Conservation (phyloP, 2,113 vertebrate species). For the Corvus hawaiiensis region DNA sequence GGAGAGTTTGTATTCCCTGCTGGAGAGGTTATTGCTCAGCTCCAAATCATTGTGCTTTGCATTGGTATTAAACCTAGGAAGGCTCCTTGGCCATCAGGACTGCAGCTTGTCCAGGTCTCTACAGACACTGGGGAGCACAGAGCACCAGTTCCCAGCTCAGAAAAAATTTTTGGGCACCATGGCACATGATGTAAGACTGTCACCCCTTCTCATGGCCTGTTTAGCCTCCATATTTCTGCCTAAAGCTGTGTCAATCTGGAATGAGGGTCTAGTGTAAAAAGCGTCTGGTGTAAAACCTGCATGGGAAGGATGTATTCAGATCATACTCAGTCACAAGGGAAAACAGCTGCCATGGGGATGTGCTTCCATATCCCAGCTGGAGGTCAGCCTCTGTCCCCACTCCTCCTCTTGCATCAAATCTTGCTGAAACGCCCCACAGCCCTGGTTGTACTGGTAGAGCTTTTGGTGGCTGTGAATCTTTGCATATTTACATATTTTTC, state of each 20-base stretch:
- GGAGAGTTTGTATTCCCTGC: background rate
- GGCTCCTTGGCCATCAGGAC: background rate
- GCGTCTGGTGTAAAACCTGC: background rate
- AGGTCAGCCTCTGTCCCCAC: background rate
- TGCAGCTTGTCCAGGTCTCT: rapidly evolving
- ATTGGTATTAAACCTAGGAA: background rate
- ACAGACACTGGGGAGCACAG: background rate
- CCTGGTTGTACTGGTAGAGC: background rate
- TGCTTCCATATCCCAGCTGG: background rate
- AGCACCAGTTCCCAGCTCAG: background rate
- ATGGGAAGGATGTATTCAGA: rapidly evolving
- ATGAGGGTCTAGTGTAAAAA: background rate
- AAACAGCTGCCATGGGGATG: background rate
- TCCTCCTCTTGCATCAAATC: background rate
- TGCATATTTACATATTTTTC: background rate
- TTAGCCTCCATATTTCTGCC: background rate
- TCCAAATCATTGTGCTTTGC: background rate
- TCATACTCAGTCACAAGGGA: background rate
- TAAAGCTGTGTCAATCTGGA: background rate
- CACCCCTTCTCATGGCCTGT: background rate
- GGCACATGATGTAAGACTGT: rapidly evolving
- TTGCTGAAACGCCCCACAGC: background rate
- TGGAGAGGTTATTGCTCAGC: background rate
- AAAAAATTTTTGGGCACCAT: background rate
- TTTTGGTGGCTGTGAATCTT: background rate